Percentiles rank a stretch among this genome's conserved stretches.
Evolutionary conservation across 2,113 vertebrate genomes (phyloP).

Genomic region (Eonycteris spelaea): DNA sequence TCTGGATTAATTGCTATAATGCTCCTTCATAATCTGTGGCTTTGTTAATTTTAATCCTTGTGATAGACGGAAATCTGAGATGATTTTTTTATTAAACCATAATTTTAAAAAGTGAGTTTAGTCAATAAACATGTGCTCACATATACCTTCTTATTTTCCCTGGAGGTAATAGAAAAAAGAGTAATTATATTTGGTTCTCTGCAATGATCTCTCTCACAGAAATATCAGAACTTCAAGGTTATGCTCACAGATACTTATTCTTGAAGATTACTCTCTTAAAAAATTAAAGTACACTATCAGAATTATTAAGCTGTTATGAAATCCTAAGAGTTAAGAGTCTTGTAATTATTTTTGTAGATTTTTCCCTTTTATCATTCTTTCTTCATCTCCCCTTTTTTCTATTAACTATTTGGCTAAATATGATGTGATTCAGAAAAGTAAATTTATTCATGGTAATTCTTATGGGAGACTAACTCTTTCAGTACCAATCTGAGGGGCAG

Average conservation of each 20-base stretch:
- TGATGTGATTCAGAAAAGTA: neutral
- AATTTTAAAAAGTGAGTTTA: neutral
- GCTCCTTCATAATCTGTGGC: neutral
- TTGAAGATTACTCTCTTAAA: conserved; percentile 32
- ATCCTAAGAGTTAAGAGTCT: neutral
- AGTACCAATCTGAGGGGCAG: neutral
- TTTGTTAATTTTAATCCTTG: neutral
- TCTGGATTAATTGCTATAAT: neutral
- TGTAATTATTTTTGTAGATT: neutral
- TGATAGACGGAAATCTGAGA: neutral
- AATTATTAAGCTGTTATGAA: neutral
- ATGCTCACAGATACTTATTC: neutral
- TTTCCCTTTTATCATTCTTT: neutral
- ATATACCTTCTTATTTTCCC: neutral
- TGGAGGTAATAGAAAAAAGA: neutral
- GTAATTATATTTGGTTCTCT: neutral
- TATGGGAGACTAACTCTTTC: conserved; percentile 64
- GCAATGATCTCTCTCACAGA: neutral
- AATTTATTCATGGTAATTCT: conserved; percentile 36
- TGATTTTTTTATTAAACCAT: neutral
- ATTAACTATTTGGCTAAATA: conserved; percentile 33
- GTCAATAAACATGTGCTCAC: neutral
- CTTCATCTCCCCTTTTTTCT: neutral
- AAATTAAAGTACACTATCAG: neutral
- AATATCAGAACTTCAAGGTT: neutral